Conservation (phyloP, 37 sponge, comb jelly and placozoan species). For the Diacarnus erythraeanus region DNA sequence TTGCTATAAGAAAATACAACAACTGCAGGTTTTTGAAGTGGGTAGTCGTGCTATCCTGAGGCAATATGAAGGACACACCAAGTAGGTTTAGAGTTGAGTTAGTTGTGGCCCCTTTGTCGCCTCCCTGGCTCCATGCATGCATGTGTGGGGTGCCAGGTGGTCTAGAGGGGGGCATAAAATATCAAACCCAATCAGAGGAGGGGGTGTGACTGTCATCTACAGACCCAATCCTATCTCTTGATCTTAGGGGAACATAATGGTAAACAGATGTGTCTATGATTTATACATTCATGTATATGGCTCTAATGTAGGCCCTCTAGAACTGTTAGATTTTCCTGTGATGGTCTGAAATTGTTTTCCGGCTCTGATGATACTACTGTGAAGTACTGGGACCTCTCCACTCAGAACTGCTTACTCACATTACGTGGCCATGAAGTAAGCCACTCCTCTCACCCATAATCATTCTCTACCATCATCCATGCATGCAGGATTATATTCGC, state of each 20-base stretch:
- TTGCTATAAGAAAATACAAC: not conserved
- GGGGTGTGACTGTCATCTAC: not conserved
- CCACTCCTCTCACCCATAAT: too few species aligned
- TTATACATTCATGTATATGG: not conserved
- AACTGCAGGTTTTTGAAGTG: constrained; percentile 85
- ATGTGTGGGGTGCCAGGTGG: constrained; percentile 7
- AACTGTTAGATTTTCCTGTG: constrained; percentile 67
- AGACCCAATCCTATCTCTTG: not conserved
- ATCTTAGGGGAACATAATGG: not conserved
- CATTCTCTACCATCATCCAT: constrained; percentile 7
- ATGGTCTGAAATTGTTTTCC: constrained; percentile 64
- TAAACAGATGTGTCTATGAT: not conserved
- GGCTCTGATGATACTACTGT: constrained; percentile 90
- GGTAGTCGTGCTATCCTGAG: constrained; percentile 74
- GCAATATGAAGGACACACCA: constrained; percentile 78
- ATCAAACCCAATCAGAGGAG: not conserved
- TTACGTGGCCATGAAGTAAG: constrained; percentile 70
- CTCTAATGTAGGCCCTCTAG: constrained; percentile 58
- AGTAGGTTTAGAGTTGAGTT: constrained; percentile 34
- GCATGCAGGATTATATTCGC: constrained; percentile 71
- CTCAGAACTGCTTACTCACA: constrained; percentile 31
- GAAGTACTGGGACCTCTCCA: constrained; percentile 87
- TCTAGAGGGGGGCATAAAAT: constrained; percentile 40
- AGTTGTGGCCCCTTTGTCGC: constrained; percentile 21
- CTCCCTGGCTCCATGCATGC: constrained; percentile 10